phyloP scores from a whole-genome alignment of 2,797 vertebrate species.

The Tamandua tetradactyla region DNA sequence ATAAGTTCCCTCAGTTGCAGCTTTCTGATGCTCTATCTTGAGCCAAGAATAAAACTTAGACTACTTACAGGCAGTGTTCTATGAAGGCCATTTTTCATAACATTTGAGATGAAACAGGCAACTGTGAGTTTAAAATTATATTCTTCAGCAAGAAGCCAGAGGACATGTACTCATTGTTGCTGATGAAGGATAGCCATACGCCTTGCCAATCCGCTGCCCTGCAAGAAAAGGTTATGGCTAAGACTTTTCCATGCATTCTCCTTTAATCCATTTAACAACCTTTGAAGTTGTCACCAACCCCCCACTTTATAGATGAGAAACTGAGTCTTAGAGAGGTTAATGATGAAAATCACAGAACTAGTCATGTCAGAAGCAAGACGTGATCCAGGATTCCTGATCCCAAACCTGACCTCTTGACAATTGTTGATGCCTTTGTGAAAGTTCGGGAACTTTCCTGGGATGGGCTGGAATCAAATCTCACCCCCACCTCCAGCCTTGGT shows the following conservation, averaged over 20 bases:
- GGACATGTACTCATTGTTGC: rapidly evolving
- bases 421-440: background rate
- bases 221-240: background rate
- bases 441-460: background rate
- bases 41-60: background rate
- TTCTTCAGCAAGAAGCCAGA: background rate
- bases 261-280: background rate
- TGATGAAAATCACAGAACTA: background rate
- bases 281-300: background rate
- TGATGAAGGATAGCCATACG: background rate
- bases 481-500: background rate
- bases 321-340: background rate
- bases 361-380: background rate
- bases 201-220: background rate
- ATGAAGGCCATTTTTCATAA: background rate
- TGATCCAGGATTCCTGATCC: background rate
- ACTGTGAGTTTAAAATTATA: background rate
- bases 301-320: background rate
- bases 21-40: background rate
- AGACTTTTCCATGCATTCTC: background rate
- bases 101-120: background rate
- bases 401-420: background rate
- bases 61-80: background rate
- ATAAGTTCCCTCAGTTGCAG: background rate
- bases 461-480: background rate